These are phyloP conservation scores for Hycleus cichorii DNA, from an alignment of 1,140 invertebrate genomes.

Conservation along the genomic window DNA sequence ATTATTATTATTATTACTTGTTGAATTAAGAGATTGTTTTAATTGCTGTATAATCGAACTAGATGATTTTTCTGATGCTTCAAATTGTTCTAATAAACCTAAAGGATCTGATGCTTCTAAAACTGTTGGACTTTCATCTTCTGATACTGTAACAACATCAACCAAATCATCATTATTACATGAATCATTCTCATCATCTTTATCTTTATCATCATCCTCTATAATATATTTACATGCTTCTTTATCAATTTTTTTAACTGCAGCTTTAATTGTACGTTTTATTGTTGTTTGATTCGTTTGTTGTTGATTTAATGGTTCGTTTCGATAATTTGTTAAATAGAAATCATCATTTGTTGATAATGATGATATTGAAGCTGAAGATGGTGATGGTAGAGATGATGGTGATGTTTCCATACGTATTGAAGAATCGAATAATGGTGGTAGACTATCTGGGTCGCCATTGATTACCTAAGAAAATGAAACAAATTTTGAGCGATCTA, in stretches of 20 bases:
- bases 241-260: constrained; percentile 34
- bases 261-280: constrained; percentile 18
- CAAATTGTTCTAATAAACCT: constrained; percentile 49
- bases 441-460: background rate
- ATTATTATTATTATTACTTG: background rate
- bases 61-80: constrained; percentile 39
- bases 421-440: background rate
- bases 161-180: constrained; percentile 18
- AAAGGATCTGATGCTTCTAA: constrained; percentile 46
- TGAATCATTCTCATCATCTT: constrained; percentile 19
- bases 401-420: background rate
- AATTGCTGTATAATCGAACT: background rate
- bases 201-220: constrained; percentile 17
- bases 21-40: background rate
- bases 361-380: no score
- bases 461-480: background rate
- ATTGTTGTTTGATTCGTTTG: background rate
- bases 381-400: background rate
- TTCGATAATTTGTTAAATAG: constrained; percentile 6
- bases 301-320: background rate
- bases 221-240: constrained; percentile 31
- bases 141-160: constrained; percentile 37
- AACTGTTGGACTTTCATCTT: constrained; percentile 32
- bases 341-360: background rate
- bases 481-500: background rate